phyloP scores from a whole-genome alignment of 2,888 invertebrate genomes.

The Andrena chrysosceles region DNA sequence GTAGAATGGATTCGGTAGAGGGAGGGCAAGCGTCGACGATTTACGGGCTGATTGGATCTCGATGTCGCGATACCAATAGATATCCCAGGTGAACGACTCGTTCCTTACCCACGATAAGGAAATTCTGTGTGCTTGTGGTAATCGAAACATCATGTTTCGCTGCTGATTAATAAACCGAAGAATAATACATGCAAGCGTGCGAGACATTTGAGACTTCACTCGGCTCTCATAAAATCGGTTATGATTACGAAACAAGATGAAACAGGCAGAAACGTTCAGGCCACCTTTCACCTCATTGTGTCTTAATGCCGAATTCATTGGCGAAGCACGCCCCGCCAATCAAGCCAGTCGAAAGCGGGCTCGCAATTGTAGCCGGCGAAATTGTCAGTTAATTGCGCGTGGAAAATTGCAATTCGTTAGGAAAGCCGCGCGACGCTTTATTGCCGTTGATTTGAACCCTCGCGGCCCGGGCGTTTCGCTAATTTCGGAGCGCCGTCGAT shows the following conservation, averaged over 20 bases:
- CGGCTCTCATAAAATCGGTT: no score
- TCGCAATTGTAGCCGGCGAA: background rate
- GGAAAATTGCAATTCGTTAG: background rate
- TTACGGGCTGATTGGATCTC: conserved; percentile 33
- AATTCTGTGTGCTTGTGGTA: background rate
- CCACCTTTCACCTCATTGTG: no score
- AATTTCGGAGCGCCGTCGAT: background rate
- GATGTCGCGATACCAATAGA: conserved; percentile 35
- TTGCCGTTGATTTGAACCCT: background rate
- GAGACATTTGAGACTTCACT: no score
- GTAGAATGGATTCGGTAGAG: background rate
- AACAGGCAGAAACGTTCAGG: no score
- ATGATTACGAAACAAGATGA: no score
- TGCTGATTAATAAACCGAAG: no score
- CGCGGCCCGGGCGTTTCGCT: background rate
- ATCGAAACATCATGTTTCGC: no score
- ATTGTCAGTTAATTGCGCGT: background rate
- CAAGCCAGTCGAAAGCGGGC: background rate
- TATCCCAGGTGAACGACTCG: conserved; percentile 18
- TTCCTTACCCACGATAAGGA: background rate
- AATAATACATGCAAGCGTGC: no score
- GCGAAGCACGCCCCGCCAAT: no score
- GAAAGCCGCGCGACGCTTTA: background rate
- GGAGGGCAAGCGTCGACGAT: conserved; percentile 11
- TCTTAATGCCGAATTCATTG: no score